phyloP scores from a whole-genome alignment of 1,140 invertebrate genomes.

The Diachasmimorpha longicaudata region DNA sequence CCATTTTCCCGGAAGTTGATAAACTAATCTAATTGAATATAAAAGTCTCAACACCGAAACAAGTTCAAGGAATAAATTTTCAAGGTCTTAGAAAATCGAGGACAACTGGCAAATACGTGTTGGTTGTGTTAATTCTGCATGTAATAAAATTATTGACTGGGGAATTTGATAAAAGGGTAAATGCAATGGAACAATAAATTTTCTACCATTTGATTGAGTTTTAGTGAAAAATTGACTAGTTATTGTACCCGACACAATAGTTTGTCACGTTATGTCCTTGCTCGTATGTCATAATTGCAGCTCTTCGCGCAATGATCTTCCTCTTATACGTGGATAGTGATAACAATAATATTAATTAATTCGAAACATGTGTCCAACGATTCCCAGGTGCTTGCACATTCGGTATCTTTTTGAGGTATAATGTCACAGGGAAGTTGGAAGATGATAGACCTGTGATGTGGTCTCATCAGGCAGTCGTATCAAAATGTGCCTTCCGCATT shows the following conservation, averaged over 20 bases:
- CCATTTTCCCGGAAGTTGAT: neutral
- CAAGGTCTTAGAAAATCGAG: constrained; percentile 23
- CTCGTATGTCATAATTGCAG: neutral
- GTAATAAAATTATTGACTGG: neutral
- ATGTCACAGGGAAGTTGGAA: neutral
- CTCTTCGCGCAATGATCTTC: neutral
- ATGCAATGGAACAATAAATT: no score
- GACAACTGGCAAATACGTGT: neutral
- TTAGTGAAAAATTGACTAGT: no score
- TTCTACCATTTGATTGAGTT: no score
- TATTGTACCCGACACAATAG: neutral
- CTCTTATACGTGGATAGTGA: neutral
- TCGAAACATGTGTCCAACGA: neutral
- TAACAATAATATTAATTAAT: neutral
- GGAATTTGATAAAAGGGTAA: neutral
- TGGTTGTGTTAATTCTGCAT: neutral
- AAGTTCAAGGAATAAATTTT: neutral
- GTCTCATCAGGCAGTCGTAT: neutral
- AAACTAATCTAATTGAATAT: neutral
- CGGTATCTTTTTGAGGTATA: neutral
- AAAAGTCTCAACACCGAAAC: neutral
- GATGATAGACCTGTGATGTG: neutral
- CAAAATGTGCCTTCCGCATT: no score
- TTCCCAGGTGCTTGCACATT: neutral
- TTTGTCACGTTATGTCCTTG: neutral